Base-by-base conservation (phyloP, 2,113 vertebrate species). In the Larimichthys crocea region DNA sequence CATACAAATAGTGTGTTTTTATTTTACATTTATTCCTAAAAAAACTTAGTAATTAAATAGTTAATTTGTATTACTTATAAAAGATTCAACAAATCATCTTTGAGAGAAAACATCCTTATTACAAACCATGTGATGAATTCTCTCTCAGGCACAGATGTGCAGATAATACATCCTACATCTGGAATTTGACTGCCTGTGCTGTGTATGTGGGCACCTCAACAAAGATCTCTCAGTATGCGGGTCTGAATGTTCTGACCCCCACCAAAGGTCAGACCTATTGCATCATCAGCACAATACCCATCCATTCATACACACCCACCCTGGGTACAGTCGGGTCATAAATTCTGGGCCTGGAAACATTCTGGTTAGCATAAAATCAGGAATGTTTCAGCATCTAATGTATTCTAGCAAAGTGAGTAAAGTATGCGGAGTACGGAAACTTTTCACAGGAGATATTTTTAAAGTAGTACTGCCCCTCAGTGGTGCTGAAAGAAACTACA, bases 211-310 rank as follows among this genome's bases (percentile, higher is more conserved):
- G 86, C 50, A 44, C 57, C 56, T 71, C 16, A 55, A 91, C 88
- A 93, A 93, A 65, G 80, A 52, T 1, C 52, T 35, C 89, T 92
- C 87, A 90, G 92, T 89, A 1, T 40, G 61, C 35, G 1, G 81
- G 46, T 69, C 77, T 49, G 16, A 82, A 76, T 66, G 80, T 85
- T 75, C 64, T 79, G 87, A 85, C 77, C 88, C 70, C 35, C 7
- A 29, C 48, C n/a, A 10, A 14, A 31, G 86, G 83, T 86, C 83
- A 86, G 48, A 61, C 10, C 46, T 60, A 12, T 90, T 81, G 82
- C 86, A 80, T 85, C 86, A 86, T 62, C 73, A 56, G 31, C 31
- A 89, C 87, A 87, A 90, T 50, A 80, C 0, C 6, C 31, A 3
- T 7, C 78, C 87, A 80, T 92, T 92, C 84, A 87, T 60, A 62